These are phyloP conservation scores for Anser brachyrhynchus DNA, from an alignment of 2,113 vertebrate genomes.

Conservation along the genomic window DNA sequence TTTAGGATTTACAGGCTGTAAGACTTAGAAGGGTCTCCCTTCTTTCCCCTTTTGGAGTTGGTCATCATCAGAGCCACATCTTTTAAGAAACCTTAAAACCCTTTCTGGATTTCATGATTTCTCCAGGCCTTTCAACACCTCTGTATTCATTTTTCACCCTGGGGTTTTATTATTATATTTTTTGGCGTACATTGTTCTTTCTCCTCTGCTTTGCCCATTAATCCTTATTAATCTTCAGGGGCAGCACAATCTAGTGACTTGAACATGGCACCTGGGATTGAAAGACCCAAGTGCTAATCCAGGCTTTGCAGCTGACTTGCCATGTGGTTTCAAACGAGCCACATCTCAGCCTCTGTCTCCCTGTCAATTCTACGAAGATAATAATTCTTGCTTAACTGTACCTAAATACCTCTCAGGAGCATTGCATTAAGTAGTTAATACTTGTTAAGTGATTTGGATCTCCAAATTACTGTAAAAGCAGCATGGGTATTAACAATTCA, in stretches of 20 bases:
- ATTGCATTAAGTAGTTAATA: constrained; percentile 47
- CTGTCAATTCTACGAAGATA: constrained; percentile 20
- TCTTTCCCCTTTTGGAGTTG: constrained; percentile 3
- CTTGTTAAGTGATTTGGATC: constrained; percentile 58
- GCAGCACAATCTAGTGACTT: neutral
- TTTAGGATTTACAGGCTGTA: constrained; percentile 37
- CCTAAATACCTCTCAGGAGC: constrained; percentile 46
- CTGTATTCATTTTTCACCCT: constrained; percentile 5
- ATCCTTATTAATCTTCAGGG: constrained; percentile 53
- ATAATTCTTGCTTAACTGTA: constrained; percentile 56
- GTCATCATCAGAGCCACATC: constrained; percentile 36
- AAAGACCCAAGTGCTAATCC: constrained; percentile 30
- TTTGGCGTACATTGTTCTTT: neutral
- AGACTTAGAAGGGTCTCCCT: neutral
- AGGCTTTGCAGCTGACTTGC: constrained; percentile 26
- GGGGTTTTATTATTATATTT: constrained; percentile 30
- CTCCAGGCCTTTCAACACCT: constrained; percentile 43
- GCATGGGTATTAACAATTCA: constrained; percentile 34
- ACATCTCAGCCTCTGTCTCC: constrained; percentile 12
- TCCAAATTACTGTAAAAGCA: constrained; percentile 45
- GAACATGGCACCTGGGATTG: constrained; percentile 9
- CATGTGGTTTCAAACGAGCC: constrained; percentile 25
- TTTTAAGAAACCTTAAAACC: constrained; percentile 32
- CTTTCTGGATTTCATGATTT: constrained; percentile 35
- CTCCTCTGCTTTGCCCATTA: constrained; percentile 35